Evolutionary conservation across 2,797 vertebrate genomes (phyloP).

Genomic region (Rhyacichthys aspro): DNA sequence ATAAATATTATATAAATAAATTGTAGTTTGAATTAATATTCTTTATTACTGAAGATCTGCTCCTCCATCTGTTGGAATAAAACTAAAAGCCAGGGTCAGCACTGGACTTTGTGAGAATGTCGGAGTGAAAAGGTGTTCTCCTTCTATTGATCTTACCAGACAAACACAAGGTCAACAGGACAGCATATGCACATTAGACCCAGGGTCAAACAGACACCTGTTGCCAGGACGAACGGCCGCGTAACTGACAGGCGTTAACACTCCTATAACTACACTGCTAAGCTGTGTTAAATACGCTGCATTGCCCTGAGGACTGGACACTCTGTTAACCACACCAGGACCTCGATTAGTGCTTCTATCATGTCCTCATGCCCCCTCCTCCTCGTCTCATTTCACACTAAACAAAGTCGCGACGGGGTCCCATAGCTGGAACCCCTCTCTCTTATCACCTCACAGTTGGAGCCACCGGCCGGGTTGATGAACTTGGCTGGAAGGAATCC

Average conservation of each 20-base stretch:
- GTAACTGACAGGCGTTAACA: slow-evolving; percentile 79
- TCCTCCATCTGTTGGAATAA: no score
- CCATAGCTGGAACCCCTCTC: slow-evolving; percentile 48
- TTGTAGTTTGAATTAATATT: no score
- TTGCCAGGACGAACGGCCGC: slow-evolving; percentile 47
- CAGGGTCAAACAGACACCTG: slow-evolving; percentile 70
- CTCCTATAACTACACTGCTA: slow-evolving; percentile 72
- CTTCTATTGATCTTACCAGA: slow-evolving; percentile 32
- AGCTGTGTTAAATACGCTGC: slow-evolving; percentile 73
- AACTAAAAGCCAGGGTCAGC: no score
- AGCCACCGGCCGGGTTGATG: slow-evolving; percentile 62
- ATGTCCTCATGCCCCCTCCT: slow-evolving; percentile 45
- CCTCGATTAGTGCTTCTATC: slow-evolving; percentile 52
- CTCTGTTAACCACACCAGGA: slow-evolving; percentile 37
- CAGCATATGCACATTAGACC: slow-evolving; percentile 51
- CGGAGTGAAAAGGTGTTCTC: slow-evolving; percentile 34
- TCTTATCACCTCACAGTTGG: slow-evolving; percentile 62
- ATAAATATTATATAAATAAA: no score
- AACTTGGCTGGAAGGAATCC: slow-evolving; percentile 77
- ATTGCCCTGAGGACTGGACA: slow-evolving; percentile 45
- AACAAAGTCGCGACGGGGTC: slow-evolving; percentile 69
- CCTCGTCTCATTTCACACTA: slow-evolving; percentile 70
- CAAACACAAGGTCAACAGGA: slow-evolving; percentile 58
- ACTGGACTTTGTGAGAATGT: slow-evolving; percentile 27
- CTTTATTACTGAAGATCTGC: no score